Percentiles rank a stretch among this genome's conserved stretches.
Evolutionary conservation across 2,888 invertebrate species (phyloP).

Genomic region (Tipula vernalis): DNA sequence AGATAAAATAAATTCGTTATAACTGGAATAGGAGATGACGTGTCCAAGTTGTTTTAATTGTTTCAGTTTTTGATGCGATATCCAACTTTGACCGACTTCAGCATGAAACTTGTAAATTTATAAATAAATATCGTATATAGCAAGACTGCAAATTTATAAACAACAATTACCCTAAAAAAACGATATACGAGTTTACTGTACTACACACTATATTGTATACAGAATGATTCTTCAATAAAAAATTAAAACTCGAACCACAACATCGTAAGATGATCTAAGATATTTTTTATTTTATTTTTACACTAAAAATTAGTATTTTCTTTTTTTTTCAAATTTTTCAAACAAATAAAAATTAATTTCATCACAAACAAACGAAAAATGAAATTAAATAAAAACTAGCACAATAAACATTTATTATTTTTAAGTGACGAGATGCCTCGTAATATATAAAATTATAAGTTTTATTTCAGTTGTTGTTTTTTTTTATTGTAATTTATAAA

Average conservation of each 20-base stretch:
- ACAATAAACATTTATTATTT: conserved; percentile 4
- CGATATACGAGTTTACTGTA: too few species aligned
- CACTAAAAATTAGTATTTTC: neutral
- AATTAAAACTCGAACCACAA: neutral
- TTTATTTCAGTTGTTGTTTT: neutral
- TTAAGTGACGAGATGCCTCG: conserved; percentile 4
- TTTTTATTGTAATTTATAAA: neutral
- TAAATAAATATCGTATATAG: neutral
- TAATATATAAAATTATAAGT: neutral
- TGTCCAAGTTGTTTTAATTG: too few species aligned
- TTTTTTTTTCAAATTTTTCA: neutral
- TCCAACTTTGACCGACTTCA: too few species aligned
- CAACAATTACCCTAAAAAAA: too few species aligned
- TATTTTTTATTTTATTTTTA: neutral
- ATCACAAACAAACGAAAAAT: neutral
- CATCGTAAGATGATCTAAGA: neutral
- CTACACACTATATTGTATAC: too few species aligned
- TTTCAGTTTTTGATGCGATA: too few species aligned
- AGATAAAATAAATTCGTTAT: too few species aligned
- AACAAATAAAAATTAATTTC: neutral
- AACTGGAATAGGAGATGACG: too few species aligned
- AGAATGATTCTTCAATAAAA: too few species aligned
- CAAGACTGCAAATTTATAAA: neutral
- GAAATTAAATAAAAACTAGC: neutral
- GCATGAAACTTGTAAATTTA: neutral